These are phyloP conservation scores for Polia nebulosa DNA, from an alignment of 2,888 invertebrate species.

Conservation along the genomic window DNA sequence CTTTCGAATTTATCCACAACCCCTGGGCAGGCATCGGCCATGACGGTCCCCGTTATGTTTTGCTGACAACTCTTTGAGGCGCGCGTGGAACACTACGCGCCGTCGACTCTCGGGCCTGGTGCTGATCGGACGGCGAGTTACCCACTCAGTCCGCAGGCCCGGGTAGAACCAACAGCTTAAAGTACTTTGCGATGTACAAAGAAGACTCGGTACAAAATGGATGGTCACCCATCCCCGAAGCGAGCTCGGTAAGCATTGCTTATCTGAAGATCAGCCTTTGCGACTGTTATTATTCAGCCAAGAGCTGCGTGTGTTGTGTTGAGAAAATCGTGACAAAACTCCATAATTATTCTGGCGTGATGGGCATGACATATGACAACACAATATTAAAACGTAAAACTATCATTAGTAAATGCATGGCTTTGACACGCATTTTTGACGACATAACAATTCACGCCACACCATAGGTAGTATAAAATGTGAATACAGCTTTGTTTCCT, in stretches of 20 bases:
- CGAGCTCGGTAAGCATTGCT: not conserved
- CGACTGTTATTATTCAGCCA: not conserved
- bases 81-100: too few relatives aligned
- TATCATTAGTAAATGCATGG: slow-evolving; percentile 11
- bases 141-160: too few relatives aligned
- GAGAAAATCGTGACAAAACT: not conserved
- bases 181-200: not conserved
- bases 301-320: not conserved
- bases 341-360: not conserved
- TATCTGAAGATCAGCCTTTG: not conserved
- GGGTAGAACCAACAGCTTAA: too few relatives aligned
- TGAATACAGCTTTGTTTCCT: too few relatives aligned
- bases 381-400: not conserved
- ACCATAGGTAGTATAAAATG: too few relatives aligned
- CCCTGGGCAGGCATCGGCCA: too few relatives aligned
- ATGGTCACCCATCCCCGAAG: not conserved
- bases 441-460: not conserved
- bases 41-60: too few relatives aligned
- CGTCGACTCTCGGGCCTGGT: too few relatives aligned
- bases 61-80: too few relatives aligned
- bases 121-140: too few relatives aligned
- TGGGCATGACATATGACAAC: not conserved
- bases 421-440: not conserved
- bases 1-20: too few relatives aligned
- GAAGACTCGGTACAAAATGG: not conserved